Percentiles rank a stretch among this genome's conserved stretches.
These are phyloP conservation scores for Lonchura striata DNA, from an alignment of 2,113 vertebrate species.

Conservation along the genomic window DNA sequence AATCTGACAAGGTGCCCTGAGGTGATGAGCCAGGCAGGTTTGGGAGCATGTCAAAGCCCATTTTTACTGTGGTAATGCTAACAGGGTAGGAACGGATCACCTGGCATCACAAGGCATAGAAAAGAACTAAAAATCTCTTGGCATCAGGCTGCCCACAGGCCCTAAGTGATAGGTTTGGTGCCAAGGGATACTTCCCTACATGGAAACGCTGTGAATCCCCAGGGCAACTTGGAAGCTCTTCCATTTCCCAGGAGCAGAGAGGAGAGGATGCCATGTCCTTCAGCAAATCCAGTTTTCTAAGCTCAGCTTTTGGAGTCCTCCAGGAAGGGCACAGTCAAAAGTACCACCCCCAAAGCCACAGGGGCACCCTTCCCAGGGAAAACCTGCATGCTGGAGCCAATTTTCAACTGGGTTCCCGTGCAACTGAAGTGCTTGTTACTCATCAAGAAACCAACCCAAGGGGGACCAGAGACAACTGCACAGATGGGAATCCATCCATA, in stretches of 20 bases:
- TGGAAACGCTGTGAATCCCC: fast-evolving
- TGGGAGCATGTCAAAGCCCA: neutral
- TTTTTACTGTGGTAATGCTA: neutral
- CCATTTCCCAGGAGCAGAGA: neutral
- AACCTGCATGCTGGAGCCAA: fast-evolving
- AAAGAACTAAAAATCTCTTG: neutral
- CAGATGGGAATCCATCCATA: neutral
- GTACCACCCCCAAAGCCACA: neutral
- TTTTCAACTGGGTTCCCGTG: neutral
- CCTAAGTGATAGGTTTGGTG: fast-evolving
- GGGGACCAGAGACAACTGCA: neutral
- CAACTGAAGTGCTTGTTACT: neutral
- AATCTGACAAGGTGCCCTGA: neutral
- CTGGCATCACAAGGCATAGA: neutral
- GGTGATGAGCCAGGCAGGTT: neutral
- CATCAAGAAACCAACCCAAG: neutral
- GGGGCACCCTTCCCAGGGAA: neutral
- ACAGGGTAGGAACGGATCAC: fast-evolving
- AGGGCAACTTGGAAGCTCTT: neutral
- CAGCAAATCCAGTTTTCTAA: neutral
- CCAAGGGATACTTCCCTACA: fast-evolving
- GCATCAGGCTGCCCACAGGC: neutral
- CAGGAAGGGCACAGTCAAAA: neutral
- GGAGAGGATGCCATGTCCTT: neutral
- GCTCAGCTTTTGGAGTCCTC: neutral